phyloP scores from a whole-genome alignment of 1,140 invertebrate genomes.

The Eubasilissa regina region DNA sequence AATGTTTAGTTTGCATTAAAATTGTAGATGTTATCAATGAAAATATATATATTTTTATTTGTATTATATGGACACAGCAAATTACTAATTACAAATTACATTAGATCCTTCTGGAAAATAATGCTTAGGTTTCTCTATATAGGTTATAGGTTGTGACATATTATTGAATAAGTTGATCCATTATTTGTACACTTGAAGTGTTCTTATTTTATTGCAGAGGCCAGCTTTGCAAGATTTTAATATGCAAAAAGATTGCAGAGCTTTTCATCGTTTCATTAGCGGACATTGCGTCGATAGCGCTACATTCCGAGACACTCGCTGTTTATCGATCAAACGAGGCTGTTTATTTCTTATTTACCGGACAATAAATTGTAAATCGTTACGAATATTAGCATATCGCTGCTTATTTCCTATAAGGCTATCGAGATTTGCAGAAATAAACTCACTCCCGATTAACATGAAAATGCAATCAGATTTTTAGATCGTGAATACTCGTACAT shows the following conservation, averaged over 20 bases:
- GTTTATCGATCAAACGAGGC: background rate
- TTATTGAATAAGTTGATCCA: too few species aligned
- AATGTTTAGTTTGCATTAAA: too few species aligned
- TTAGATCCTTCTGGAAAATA: too few species aligned
- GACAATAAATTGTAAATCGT: background rate
- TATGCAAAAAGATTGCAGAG: background rate
- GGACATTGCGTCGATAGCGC: background rate
- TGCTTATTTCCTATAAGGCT: background rate
- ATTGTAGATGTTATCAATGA: too few species aligned
- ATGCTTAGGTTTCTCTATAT: too few species aligned
- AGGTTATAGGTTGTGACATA: too few species aligned
- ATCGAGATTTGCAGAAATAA: background rate
- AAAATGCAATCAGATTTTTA: constrained; percentile 18
- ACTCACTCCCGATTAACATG: background rate
- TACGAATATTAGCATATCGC: constrained; percentile 2
- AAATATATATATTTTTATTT: too few species aligned
- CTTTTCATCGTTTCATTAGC: constrained; percentile 8
- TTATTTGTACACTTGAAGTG: too few species aligned
- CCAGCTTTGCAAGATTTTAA: too few species aligned
- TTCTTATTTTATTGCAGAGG: too few species aligned
- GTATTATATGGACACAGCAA: too few species aligned
- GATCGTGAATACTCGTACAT: background rate
- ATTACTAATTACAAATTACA: too few species aligned
- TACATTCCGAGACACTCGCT: background rate
- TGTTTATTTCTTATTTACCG: constrained; percentile 1